A percentile compares a stretch with the other conserved stretches of the same genome.
phyloP scores from a whole-genome alignment of 2,113 vertebrate species.

The Chunga burmeisteri region DNA sequence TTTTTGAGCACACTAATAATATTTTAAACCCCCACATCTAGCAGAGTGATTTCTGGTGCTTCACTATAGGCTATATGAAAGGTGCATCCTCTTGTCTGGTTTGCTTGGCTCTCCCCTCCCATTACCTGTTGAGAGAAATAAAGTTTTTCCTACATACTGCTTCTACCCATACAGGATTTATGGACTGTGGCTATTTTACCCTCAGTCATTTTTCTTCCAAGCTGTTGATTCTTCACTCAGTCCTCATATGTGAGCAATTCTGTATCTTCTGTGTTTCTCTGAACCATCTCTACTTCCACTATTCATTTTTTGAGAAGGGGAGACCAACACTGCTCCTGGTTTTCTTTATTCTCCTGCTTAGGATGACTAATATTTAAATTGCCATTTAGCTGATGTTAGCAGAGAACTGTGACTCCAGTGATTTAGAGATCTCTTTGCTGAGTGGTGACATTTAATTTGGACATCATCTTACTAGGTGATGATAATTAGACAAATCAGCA shows the following conservation, averaged over 20 bases:
- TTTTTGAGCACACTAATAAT: neutral
- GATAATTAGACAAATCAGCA: neutral
- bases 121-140: neutral
- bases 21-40: neutral
- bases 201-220: too few relatives aligned
- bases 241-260: neutral
- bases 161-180: neutral
- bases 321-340: neutral
- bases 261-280: neutral
- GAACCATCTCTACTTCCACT: neutral
- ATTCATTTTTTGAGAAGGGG: neutral
- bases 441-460: neutral
- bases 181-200: neutral
- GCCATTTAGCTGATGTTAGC: neutral
- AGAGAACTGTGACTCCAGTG: neutral
- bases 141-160: neutral
- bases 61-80: too few relatives aligned
- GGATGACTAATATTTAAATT: neutral
- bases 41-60: neutral
- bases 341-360: neutral
- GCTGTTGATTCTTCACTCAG: neutral
- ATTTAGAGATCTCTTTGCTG: neutral
- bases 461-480: neutral
- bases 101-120: neutral
- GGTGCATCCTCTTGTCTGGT: too few relatives aligned